Evolutionary conservation across 1,140 invertebrate genomes (phyloP).

Genomic region (Drosophila fuyamai): DNA sequence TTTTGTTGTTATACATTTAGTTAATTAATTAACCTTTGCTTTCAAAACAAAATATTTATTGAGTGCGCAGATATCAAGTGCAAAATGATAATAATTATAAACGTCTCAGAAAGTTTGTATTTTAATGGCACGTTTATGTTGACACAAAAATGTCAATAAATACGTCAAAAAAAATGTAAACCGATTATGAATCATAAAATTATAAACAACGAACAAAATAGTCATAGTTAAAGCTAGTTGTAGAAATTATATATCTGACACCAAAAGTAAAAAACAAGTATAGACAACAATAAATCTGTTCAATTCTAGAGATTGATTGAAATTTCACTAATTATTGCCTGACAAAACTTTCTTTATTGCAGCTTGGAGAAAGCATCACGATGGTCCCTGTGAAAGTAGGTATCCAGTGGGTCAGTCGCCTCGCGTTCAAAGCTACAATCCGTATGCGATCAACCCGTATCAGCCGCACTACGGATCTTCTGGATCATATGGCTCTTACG

Average conservation of each 20-base stretch:
- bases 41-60: not conserved
- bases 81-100: not conserved
- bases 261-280: too few species aligned
- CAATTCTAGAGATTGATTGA: too few species aligned
- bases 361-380: conserved; percentile 28
- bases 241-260: too few species aligned
- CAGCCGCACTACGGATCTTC: not conserved
- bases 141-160: not conserved
- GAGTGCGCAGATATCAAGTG: not conserved
- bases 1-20: too few species aligned
- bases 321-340: too few species aligned
- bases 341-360: not conserved
- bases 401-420: conserved; percentile 22
- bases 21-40: too few species aligned
- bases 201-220: too few species aligned
- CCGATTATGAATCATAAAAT: too few species aligned
- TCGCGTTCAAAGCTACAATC: conserved; percentile 24
- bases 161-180: not conserved
- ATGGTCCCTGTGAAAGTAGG: conserved; percentile 27
- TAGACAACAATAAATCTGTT: too few species aligned
- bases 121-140: not conserved
- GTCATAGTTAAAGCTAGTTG: too few species aligned
- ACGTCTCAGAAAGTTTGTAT: too few species aligned
- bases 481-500: not conserved
- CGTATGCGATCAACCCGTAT: conserved; percentile 13